Conservation (phyloP, 2,888 invertebrate species). For the Lasioglossum oenotherae region DNA sequence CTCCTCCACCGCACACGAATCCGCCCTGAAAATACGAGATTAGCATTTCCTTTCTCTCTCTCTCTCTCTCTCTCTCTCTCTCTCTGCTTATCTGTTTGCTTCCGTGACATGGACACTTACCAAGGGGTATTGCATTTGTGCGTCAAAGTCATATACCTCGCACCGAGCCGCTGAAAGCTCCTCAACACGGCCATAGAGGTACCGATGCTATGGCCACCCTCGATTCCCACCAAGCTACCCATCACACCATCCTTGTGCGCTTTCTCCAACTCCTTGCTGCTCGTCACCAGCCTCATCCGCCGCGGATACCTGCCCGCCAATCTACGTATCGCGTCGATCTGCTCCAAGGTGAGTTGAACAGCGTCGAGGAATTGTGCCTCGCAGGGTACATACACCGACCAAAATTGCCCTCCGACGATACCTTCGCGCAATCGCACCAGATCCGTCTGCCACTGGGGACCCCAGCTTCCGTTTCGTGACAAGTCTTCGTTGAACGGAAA, state of each 20-base stretch:
- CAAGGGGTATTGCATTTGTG: slow-evolving; percentile 90
- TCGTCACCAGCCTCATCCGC: slow-evolving; percentile 86
- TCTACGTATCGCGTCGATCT: slow-evolving; percentile 88
- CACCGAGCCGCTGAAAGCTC: slow-evolving; percentile 88
- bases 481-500: slow-evolving; percentile 84
- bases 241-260: slow-evolving; percentile 87
- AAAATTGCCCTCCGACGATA: slow-evolving; percentile 85
- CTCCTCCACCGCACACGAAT: slow-evolving; percentile 83
- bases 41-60: no score
- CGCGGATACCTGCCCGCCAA: slow-evolving; percentile 85
- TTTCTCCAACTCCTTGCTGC: slow-evolving; percentile 87
- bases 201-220: slow-evolving; percentile 89
- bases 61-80: no score
- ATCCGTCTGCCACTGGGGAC: slow-evolving; percentile 85
- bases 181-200: slow-evolving; percentile 88
- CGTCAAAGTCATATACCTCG: slow-evolving; percentile 88
- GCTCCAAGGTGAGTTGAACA: slow-evolving; percentile 88
- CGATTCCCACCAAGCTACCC: slow-evolving; percentile 88
- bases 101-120: slow-evolving; percentile 80
- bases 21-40: slow-evolving; percentile 78
- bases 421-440: slow-evolving; percentile 85
- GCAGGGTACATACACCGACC: slow-evolving; percentile 86
- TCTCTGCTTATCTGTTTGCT: no score
- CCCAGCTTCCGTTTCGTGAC: slow-evolving; percentile 79
- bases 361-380: slow-evolving; percentile 88